phyloP scores from a whole-genome alignment of 1,140 invertebrate genomes.

The Batillaria attramentaria region DNA sequence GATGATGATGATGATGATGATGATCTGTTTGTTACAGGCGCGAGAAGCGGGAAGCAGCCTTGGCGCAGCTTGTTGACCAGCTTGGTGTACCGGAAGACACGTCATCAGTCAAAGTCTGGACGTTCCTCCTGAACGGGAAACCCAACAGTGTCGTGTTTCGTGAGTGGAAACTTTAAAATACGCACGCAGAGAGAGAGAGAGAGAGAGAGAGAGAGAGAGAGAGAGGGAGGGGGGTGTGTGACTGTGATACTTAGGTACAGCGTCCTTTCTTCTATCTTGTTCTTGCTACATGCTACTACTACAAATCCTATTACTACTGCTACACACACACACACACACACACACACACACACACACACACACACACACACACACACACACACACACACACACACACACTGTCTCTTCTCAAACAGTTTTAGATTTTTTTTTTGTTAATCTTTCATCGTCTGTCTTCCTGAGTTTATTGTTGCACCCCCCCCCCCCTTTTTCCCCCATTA shows the following conservation, averaged over 20 bases:
- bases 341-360: not conserved
- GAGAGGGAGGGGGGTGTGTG: no score
- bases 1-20: not conserved
- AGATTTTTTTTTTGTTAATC: not conserved
- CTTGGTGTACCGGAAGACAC: conserved; percentile 18
- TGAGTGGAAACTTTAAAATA: no score
- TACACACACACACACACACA: no score
- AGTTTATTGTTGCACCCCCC: no score
- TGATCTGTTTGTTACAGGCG: not conserved
- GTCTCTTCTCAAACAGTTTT: not conserved
- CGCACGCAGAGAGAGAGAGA: no score
- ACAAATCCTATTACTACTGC: no score
- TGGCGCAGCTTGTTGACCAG: not conserved
- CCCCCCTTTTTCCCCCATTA: no score
- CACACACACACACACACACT: not conserved
- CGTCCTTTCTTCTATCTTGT: no score
- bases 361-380: not conserved
- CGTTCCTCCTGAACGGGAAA: conserved; percentile 25
- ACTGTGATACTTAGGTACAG: no score
- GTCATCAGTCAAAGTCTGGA: conserved; percentile 20
- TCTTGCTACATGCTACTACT: no score
- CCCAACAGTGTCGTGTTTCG: conserved; percentile 23
- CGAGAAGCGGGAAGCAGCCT: not conserved
- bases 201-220: no score
- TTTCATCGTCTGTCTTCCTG: no score